Evolutionary conservation across 2,113 vertebrate species (phyloP), one percentile per base, ranked within the genome.

Genomic region (Ammodytes marinus): DNA sequence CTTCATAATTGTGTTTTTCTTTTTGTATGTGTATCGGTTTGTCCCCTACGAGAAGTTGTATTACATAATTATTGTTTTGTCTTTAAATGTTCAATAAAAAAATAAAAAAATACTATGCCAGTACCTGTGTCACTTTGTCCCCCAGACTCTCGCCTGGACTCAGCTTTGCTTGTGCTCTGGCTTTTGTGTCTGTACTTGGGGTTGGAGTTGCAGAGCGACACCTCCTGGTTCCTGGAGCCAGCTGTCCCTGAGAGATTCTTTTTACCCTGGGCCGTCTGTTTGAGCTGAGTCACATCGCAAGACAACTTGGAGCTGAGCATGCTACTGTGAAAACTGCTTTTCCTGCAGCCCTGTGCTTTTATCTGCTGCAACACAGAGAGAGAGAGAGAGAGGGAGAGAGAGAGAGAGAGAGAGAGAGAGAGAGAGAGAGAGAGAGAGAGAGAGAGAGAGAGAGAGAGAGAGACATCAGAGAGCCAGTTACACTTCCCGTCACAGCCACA

Each of bases 231-330:
- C 19, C 93, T 93, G 87, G 96, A 96, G 71, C 95, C 88, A 27
- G 27, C 27, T 73, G 92, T 83, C 84, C 96, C 95, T 79, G 95
- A 83, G 0, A 94, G 37, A 2, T 92, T 94, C 81, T 93, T 97
- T 89, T 96, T 96, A 92, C 85, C 93, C 91, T 95, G 95, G 81
- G 94, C 93, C 86, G 96, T 97, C 64, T 96, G 96, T 92, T 97
- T 97, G 84, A 97, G 94, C 89, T 95, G 97, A 4, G 94, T 94
- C 69, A 95, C 88, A 67, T 95, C 95, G 54, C 61, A 79, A 76
- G 94, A 89, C 88, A 95, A 88, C 15, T 95, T 91, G 50, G 96
- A 93, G 12, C 80, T 84, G 88, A 96, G 89, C 67, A 94, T 85
- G 2, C 91, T 27, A 27, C 27, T 91, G 83, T 93, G 94, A 8